Evolutionary conservation across 2,888 invertebrate species (phyloP), one percentile per base, ranked within the genome.

Genomic region (Drosophila neonasuta): DNA sequence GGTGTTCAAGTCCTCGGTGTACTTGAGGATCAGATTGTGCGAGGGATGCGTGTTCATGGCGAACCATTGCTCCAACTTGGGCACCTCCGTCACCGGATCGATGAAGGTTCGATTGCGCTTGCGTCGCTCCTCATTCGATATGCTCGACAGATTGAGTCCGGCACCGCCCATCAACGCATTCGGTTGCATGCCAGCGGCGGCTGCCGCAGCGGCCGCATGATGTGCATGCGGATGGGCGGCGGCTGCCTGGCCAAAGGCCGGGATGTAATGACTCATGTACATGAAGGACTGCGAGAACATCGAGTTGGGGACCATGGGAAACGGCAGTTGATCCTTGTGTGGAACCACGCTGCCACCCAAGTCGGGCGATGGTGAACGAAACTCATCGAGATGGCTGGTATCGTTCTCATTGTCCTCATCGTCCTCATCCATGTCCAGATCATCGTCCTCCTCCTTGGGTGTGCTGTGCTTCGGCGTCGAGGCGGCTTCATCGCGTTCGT

Each of bases 81-180:
- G 97, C 61, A 99, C 98, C 92, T 99, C 99, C 13, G 98, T 97
- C 20, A 99, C 97, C 0, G 99, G 99, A 92, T 99, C 99, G 88
- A 99, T 99, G 92, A 99, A 99, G 44, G 99, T 99, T 78, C 99
- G 94, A 91, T 99, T 99, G 45, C 99, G 94, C 90, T 98, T 97
- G 74, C 98, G 94, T 39, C 97, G 93, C 89, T 97, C 97, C 85
- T 97, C 97, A n/a, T 94, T 94, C 11, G 93, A 93, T 42, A 95
- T 92, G 71, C 93, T 93, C 32, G 93, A 92, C 72, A 95, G 91
- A 86, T 94, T 95, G 4, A 94, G 89, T 0, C 93, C 93, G 51
- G 92, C 92, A 29, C 93, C 92, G 74, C 87, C 89, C 68, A 90
- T 72, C 1, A 87, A 58, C 30, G 81, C 80, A 8, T 77, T 87